Base-by-base conservation (phyloP, 2,797 vertebrate species). In the Ptychadena robeensis region DNA sequence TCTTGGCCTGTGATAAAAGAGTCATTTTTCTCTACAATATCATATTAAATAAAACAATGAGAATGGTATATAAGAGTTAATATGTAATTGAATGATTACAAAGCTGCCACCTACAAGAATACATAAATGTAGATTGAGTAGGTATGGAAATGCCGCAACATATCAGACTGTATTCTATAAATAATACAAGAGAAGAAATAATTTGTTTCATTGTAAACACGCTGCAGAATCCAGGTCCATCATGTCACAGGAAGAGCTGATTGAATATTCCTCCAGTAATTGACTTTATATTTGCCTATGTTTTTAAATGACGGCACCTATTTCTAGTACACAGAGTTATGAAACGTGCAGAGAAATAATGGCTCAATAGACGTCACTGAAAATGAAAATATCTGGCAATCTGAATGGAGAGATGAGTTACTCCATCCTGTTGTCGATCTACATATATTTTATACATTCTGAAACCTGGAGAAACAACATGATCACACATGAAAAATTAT, bases 261-360 rank as follows among this genome's bases (percentile, higher is more conserved):
- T 70, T 31, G 61, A 53, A 82, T 87, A 83, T 81, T 81, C 79
- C 74, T 11, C 71, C 8, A 79, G 63, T 48, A 87, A 83, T 82
- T 77, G 59, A 61, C 40, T 48, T 77, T 82, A 44, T 68, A 70
- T 79, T 83, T 72, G 76, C 34, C 75, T 48, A 64, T 71, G 44
- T 69, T 72, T 66, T 67, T 57, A 63, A 75, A 44, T 61, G 63
- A 70, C 63, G 63, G 73, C 40, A 76, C 34, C 65, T 61, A 44
- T 83, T 80, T 79, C 74, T 57, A 66, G 65, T 57, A 79, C 72
- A 83, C 71, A 66, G 48, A 64, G 71, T 72, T 78, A 72, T 72
- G 70, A 78, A 69, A 61, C 35, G 30, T 12, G 30, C 6, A 61
- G 28, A 65, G 48, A 82, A 53, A 25, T 69, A 71, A 68, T 48